Evolutionary conservation across 2,113 vertebrate genomes (phyloP), one percentile per base, ranked within the genome.

Genomic region (Rhinoderma darwinii): DNA sequence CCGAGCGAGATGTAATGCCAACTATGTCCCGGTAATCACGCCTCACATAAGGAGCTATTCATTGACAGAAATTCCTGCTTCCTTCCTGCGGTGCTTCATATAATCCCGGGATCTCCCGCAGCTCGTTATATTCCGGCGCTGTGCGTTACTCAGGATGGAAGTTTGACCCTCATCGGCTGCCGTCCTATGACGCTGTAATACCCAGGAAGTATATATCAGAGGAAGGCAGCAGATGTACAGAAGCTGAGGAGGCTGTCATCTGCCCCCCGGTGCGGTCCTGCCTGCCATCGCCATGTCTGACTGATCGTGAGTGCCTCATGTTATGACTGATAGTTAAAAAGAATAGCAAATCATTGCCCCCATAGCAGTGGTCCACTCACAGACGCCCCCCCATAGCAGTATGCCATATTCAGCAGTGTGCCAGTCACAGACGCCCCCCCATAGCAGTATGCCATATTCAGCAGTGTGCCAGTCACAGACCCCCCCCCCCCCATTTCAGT

Each of bases 191-290:
- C 4, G 37, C 35, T 10, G 27, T 54, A 14, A 54, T 17, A 35
- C 51, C 4, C 50, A 59, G 76, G 76, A 78, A 79, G 77, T 59
- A 79, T 37, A 56, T 32, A 76, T 66, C 70, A 73, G 7, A 0
- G 70, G n/a, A n/a, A n/a, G n/a, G n/a, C n/a, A n/a, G n/a, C n/a
- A n/a, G n/a, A n/a, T n/a, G n/a, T n/a, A n/a, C n/a, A n/a, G n/a
- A n/a, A n/a, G n/a, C n/a, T 41, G 70, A 73, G 39, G 68, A 37
- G 35, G 37, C 17, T 54, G 51, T 5, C 14, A 54, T 54, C 51
- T 18, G 51, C n/a, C n/a, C n/a, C n/a, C n/a, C n/a, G n/a, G n/a
- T n/a, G n/a, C 56, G 56, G 56, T n/a, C 1, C 14, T 51, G 2
- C 15, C 50, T 2, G 17, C 1, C 2, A 20, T 51, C 50, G 17